phyloP scores from a whole-genome alignment of 2,113 vertebrate genomes.

The Anhinga rufa region DNA sequence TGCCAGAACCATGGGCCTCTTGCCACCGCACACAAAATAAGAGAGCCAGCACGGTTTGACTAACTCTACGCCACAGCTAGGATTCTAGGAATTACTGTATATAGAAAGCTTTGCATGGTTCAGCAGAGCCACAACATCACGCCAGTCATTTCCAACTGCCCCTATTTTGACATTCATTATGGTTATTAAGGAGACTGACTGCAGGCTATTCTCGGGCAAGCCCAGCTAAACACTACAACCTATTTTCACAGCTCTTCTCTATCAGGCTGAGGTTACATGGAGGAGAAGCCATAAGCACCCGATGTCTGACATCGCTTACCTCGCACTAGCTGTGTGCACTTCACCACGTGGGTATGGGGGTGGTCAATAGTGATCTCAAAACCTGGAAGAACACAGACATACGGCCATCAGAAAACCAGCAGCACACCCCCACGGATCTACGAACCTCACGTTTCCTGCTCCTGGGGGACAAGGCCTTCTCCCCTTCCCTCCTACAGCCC shows the following conservation, averaged over 20 bases:
- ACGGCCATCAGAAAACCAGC: neutral
- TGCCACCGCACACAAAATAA: neutral
- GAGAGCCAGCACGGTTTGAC: neutral
- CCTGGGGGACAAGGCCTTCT: neutral
- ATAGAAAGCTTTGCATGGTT: neutral
- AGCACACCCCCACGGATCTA: neutral
- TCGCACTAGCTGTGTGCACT: constrained; percentile 96
- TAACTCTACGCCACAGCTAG: neutral
- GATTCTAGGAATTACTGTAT: neutral
- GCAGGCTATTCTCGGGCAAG: neutral
- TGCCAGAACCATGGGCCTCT: neutral
- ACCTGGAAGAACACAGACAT: constrained; percentile 72
- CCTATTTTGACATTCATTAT: accelerated
- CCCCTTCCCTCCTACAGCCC: constrained; percentile 5
- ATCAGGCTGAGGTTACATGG: too few relatives aligned
- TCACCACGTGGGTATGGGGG: constrained; percentile 97
- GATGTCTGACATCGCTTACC: constrained; percentile 71
- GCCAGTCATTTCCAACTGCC: neutral
- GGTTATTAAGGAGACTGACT: neutral
- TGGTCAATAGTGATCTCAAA: constrained; percentile 99
- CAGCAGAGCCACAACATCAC: neutral
- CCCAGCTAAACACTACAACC: neutral
- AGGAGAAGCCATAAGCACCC: neutral
- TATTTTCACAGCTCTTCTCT: neutral
- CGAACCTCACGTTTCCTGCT: neutral